Evolutionary conservation across 1,140 invertebrate species (phyloP).

Genomic region (Plutomurus gul): DNA sequence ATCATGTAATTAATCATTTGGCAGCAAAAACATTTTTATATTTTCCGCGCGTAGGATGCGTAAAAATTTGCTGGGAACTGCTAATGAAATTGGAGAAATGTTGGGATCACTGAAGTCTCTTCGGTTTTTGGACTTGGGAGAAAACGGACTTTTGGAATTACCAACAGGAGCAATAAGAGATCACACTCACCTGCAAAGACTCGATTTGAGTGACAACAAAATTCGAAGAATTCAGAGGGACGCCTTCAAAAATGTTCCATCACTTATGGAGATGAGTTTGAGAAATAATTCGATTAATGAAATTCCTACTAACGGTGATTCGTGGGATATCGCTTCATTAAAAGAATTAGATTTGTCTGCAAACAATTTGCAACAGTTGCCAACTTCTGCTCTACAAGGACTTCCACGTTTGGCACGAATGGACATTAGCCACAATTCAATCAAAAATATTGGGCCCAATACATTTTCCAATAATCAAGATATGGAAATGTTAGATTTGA

Average conservation of each 20-base stretch:
- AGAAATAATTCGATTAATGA: slow-evolving; percentile 56
- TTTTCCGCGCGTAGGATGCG: slow-evolving; percentile 31
- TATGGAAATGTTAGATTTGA: slow-evolving; percentile 75
- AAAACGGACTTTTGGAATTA: slow-evolving; percentile 72
- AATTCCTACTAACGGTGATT: slow-evolving; percentile 33
- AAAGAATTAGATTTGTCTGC: slow-evolving; percentile 74
- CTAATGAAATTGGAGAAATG: slow-evolving; percentile 62
- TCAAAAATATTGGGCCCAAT: slow-evolving; percentile 71
- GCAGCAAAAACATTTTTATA: not conserved
- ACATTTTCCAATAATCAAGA: slow-evolving; percentile 72
- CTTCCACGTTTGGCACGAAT: slow-evolving; percentile 74
- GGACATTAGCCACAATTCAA: slow-evolving; percentile 77
- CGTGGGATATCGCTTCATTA: slow-evolving; percentile 55
- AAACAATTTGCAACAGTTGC: slow-evolving; percentile 74
- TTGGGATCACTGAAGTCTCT: slow-evolving; percentile 75
- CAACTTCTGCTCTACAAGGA: slow-evolving; percentile 71
- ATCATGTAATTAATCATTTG: not conserved
- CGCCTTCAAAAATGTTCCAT: slow-evolving; percentile 78
- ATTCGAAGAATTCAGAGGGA: slow-evolving; percentile 73
- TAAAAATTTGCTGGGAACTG: slow-evolving; percentile 62
- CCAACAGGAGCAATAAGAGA: slow-evolving; percentile 74
- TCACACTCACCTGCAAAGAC: slow-evolving; percentile 74
- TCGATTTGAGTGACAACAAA: slow-evolving; percentile 79
- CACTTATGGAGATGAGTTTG: slow-evolving; percentile 75
- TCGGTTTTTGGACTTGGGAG: slow-evolving; percentile 74